Conservation (phyloP, 2,797 vertebrate genomes). For the Dromococcyx pavoninus region DNA sequence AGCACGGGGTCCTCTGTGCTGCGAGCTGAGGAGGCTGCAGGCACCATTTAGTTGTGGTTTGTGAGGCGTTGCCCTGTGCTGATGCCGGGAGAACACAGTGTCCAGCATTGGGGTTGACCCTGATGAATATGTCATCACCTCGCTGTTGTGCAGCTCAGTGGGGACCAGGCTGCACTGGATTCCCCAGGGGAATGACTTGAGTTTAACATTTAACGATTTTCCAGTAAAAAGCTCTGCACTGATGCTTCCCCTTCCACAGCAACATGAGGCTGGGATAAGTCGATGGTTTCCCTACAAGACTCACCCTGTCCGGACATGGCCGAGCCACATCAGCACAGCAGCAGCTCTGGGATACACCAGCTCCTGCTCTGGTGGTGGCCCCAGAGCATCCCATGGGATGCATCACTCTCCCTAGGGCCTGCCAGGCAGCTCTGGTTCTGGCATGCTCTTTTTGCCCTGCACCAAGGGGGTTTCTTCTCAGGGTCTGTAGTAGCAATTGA, state of each 20-base stretch:
- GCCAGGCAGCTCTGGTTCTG: not conserved
- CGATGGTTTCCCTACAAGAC: not conserved
- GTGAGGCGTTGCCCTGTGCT: not conserved
- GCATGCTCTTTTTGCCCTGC: not conserved
- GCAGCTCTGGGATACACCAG: not conserved
- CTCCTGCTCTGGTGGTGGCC: accelerated
- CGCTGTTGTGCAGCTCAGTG: not conserved
- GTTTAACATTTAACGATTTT: not conserved
- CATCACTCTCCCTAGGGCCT: accelerated
- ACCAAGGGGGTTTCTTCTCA: not conserved
- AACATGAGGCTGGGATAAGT: not conserved
- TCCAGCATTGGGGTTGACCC: not conserved
- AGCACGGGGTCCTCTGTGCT: accelerated
- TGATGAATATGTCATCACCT: not conserved
- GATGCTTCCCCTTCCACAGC: not conserved
- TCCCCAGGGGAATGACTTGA: not conserved
- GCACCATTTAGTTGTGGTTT: not conserved
- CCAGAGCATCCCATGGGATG: not conserved
- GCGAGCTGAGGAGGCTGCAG: not conserved
- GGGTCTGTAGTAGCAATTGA: not conserved
- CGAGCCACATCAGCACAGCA: not conserved
- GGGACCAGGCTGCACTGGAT: not conserved
- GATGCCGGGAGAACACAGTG: not conserved
- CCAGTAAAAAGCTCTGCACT: not conserved
- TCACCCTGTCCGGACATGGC: not conserved